Evolutionary conservation across 1,140 invertebrate species (phyloP).

Genomic region (Trachelipus rathkii): DNA sequence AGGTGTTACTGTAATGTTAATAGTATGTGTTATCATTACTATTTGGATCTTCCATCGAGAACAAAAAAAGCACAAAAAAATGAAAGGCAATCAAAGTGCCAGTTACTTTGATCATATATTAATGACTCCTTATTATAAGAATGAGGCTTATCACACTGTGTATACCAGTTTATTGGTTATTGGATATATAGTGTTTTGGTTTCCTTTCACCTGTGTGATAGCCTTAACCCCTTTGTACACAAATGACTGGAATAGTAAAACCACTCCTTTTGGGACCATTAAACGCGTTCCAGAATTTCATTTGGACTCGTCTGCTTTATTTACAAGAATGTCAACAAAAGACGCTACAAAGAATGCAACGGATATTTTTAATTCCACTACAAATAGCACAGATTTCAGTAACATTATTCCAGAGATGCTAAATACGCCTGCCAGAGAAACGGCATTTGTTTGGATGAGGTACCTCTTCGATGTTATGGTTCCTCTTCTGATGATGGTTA

Average conservation of each 20-base stretch:
- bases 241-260: constrained; percentile 38
- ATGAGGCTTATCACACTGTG: constrained; percentile 37
- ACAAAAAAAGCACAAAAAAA: constrained; percentile 38
- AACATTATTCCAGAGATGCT: constrained; percentile 35
- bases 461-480: constrained; percentile 34
- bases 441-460: constrained; percentile 39
- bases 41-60: constrained; percentile 33
- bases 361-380: neutral
- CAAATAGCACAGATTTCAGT: neutral
- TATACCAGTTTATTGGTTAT: constrained; percentile 20
- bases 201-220: constrained; percentile 32
- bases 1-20: constrained; percentile 18
- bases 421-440: constrained; percentile 29
- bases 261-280: neutral
- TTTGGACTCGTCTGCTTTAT: no score
- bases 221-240: constrained; percentile 33
- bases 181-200: constrained; percentile 32
- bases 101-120: constrained; percentile 41
- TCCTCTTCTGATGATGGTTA: constrained; percentile 35
- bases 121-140: constrained; percentile 41
- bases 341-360: no score
- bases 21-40: constrained; percentile 27
- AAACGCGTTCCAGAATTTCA: no score
- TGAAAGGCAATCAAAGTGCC: constrained; percentile 36
- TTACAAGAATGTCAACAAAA: no score